Percentiles rank a stretch among this genome's conserved stretches.
Evolutionary conservation across 2,888 invertebrate genomes (phyloP).

Genomic region (Perithous albicinctus): DNA sequence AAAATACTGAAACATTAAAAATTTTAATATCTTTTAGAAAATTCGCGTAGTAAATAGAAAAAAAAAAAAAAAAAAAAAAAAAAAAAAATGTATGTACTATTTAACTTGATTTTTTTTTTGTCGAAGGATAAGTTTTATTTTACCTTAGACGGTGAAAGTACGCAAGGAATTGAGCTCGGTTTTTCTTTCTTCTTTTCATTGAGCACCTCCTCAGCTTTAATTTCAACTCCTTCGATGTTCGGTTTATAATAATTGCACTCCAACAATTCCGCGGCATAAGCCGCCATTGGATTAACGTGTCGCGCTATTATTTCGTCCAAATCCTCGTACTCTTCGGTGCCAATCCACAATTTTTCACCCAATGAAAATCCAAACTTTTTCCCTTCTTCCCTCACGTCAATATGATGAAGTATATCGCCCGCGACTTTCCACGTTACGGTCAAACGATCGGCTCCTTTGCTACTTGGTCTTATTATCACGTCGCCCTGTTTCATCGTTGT

Average conservation of each 20-base stretch:
- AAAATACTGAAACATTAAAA: constrained; percentile 2
- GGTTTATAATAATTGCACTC: constrained; percentile 96
- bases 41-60: constrained; percentile 16
- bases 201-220: constrained; percentile 94
- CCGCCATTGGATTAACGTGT: constrained; percentile 98
- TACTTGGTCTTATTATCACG: constrained; percentile 97
- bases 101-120: neutral
- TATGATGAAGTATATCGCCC: constrained; percentile 97
- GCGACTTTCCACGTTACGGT: constrained; percentile 99
- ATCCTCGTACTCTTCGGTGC: constrained; percentile 98
- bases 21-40: no score
- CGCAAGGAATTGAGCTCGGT: constrained; percentile 95
- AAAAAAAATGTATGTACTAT: neutral
- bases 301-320: constrained; percentile 99
- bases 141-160: constrained; percentile 92
- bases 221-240: constrained; percentile 91
- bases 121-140: neutral
- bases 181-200: constrained; percentile 96
- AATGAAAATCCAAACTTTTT: constrained; percentile 98
- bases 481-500: constrained; percentile 98
- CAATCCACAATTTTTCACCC: constrained; percentile 94
- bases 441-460: constrained; percentile 97
- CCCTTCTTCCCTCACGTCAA: constrained; percentile 97
- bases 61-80: neutral
- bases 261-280: constrained; percentile 95